These are phyloP conservation scores for Babyrousa celebensis DNA, from an alignment of 2,797 vertebrate genomes.

Conservation along the genomic window DNA sequence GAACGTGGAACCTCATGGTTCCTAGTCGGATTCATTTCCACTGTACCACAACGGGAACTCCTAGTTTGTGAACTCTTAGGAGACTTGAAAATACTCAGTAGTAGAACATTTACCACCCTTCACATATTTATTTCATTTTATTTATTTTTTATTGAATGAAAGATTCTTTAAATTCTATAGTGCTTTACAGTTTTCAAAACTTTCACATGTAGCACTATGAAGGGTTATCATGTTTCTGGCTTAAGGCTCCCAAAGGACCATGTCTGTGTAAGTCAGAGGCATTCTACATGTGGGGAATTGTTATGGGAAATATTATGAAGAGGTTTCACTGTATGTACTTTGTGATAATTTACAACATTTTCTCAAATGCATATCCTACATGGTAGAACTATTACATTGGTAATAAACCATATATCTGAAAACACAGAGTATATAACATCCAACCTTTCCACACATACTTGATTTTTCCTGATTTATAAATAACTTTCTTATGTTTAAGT, in stretches of 20 bases:
- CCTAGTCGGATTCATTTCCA: too few relatives aligned
- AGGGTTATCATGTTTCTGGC: background rate
- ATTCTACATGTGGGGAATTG: background rate
- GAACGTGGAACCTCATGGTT: too few relatives aligned
- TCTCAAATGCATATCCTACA: constrained; percentile 26
- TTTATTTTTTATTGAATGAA: background rate
- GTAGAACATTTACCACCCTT: background rate
- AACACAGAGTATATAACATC: constrained; percentile 18
- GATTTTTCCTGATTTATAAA: constrained; percentile 75
- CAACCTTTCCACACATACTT: background rate
- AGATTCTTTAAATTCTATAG: background rate
- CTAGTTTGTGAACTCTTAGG: background rate
- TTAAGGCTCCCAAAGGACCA: background rate
- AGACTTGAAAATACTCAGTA: background rate
- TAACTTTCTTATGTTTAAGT: constrained; percentile 59
- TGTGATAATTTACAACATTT: constrained; percentile 72
- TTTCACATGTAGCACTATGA: background rate
- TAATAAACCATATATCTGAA: constrained; percentile 63
- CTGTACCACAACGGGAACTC: too few relatives aligned
- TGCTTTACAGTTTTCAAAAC: background rate
- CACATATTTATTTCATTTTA: background rate
- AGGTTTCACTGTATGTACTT: background rate
- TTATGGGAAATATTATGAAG: background rate
- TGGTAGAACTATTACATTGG: constrained; percentile 40
- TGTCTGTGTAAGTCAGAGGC: background rate